phyloP scores from a whole-genome alignment of 2,888 invertebrate genomes.

The Hemithea aestivaria region DNA sequence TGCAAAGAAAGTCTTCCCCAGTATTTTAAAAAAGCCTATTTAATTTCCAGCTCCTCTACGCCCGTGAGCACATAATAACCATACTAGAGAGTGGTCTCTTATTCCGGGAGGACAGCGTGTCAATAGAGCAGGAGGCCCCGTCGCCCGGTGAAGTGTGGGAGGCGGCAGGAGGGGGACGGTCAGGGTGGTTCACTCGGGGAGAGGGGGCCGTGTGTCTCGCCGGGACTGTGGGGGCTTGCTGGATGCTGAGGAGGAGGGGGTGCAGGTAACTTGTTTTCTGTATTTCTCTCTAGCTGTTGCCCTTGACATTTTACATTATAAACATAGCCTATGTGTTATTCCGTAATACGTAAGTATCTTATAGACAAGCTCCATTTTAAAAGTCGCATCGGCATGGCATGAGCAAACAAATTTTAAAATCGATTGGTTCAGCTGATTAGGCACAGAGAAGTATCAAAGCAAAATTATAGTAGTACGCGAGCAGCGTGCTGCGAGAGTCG shows the following conservation, averaged over 20 bases:
- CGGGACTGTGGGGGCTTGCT: constrained; percentile 25
- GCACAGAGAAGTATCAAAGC: too few relatives aligned
- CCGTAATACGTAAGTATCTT: too few relatives aligned
- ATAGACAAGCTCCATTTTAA: too few relatives aligned
- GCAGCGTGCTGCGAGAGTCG: too few relatives aligned
- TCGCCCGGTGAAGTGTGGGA: constrained; percentile 44
- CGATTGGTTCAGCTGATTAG: too few relatives aligned
- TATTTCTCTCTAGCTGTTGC: constrained; percentile 34
- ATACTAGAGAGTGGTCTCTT: constrained; percentile 66
- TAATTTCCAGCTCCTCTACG: constrained; percentile 52
- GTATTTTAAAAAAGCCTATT: not conserved
- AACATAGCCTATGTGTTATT: too few relatives aligned
- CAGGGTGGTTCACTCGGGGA: constrained; percentile 57
- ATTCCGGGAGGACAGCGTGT: constrained; percentile 65
- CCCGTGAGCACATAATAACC: constrained; percentile 48
- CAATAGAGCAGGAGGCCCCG: constrained; percentile 61
- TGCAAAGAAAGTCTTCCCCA: too few relatives aligned
- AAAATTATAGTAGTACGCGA: too few relatives aligned
- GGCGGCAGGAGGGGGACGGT: constrained; percentile 40
- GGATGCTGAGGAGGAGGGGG: constrained; percentile 9
- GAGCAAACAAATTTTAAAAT: too few relatives aligned
- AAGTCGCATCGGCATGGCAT: too few relatives aligned
- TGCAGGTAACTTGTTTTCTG: too few relatives aligned
- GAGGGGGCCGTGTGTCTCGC: constrained; percentile 37
- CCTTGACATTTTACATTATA: too few relatives aligned